Evolutionary conservation across 2,888 invertebrate species (phyloP).

Genomic region (Limenitis camilla): DNA sequence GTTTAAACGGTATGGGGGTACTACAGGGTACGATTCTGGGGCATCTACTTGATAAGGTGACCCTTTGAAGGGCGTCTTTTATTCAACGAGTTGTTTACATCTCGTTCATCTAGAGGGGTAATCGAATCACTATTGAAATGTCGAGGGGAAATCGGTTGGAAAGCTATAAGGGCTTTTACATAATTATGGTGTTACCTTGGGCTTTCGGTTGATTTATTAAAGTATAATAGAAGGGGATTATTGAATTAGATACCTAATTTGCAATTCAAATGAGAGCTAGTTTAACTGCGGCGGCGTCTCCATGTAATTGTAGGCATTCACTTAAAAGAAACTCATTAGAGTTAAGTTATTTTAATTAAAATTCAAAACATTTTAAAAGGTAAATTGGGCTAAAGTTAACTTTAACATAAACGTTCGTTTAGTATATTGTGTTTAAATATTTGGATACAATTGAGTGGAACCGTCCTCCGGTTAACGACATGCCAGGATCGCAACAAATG

Average conservation of each 20-base stretch:
- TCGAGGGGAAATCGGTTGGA: constrained; percentile 35
- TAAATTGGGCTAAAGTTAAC: no score
- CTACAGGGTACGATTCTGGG: constrained; percentile 40
- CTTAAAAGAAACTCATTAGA: no score
- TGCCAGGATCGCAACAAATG: background rate
- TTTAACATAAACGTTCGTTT: no score
- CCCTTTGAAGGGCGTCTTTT: constrained; percentile 54
- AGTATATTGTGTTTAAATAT: background rate
- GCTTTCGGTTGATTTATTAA: constrained; percentile 18
- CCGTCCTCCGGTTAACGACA: background rate
- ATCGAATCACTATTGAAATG: constrained; percentile 46
- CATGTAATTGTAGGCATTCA: background rate
- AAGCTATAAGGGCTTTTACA: constrained; percentile 22
- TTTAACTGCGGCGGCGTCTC: background rate
- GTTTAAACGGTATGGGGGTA: constrained; percentile 30
- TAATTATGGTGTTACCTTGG: constrained; percentile 22
- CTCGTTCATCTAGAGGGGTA: constrained; percentile 41
- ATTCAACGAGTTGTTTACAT: constrained; percentile 46
- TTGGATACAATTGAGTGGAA: background rate
- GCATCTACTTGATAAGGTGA: constrained; percentile 47
- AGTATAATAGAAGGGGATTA: constrained; percentile 17
- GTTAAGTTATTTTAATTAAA: no score
- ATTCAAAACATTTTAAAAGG: no score
- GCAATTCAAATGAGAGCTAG: constrained; percentile 15
- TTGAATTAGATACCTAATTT: constrained; percentile 25